Evolutionary conservation across 2,797 vertebrate genomes (phyloP).

Genomic region (Cheirogaleus major): DNA sequence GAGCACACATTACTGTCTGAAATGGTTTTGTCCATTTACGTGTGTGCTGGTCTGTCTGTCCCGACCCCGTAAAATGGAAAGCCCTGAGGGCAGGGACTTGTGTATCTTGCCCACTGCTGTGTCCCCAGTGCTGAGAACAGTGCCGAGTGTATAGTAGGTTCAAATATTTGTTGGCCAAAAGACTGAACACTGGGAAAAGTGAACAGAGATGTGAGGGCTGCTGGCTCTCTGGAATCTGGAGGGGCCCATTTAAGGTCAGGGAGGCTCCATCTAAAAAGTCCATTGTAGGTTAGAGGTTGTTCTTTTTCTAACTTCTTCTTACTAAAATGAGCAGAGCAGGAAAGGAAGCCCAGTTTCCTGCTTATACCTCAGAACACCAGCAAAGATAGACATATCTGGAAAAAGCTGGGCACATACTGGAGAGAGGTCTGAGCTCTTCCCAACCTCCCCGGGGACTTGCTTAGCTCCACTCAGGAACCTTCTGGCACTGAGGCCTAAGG

Average conservation of each 20-base stretch:
- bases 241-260: background rate
- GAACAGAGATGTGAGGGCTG: background rate
- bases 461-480: background rate
- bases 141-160: background rate
- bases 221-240: background rate
- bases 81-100: background rate
- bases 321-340: conserved; percentile 64
- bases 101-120: background rate
- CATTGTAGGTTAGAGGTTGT: background rate
- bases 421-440: background rate
- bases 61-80: background rate
- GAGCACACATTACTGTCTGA: background rate
- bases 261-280: conserved; percentile 36
- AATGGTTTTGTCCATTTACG: background rate
- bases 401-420: background rate
- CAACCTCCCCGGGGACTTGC: background rate
- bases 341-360: conserved; percentile 53
- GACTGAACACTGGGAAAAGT: background rate
- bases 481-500: background rate
- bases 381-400: conserved; percentile 47
- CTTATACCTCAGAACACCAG: conserved; percentile 44
- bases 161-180: background rate
- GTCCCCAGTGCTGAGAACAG: background rate
- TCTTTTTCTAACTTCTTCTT: conserved; percentile 53
- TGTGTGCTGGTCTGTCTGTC: background rate